Base-by-base conservation (phyloP, 2,797 vertebrate species). In the Scyliorhinus canicula region DNA sequence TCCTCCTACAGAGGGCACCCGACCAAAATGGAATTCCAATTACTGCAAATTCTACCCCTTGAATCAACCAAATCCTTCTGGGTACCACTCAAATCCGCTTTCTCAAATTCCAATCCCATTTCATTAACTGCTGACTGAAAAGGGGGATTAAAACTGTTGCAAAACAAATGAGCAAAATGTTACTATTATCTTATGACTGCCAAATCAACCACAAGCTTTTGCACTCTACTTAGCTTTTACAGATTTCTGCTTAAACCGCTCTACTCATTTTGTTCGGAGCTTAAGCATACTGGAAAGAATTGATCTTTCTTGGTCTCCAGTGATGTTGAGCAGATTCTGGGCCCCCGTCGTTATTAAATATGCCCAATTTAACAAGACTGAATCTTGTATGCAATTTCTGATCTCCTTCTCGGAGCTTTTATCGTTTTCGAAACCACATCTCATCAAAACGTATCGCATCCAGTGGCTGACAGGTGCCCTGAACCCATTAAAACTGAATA, bases 401-500 rank as follows among this genome's bases (percentile, higher is more conserved):
- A 26, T 44, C 40, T 63, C 60, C 60, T 65, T 63, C 60, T 28
- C 57, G 40, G n/a, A 21, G 88, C 88, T 65, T 91, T 65, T 91
- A 65, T 65, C 63, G 21, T 21, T 63, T 91, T 91, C 26, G 57
- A 63, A 91, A n/a, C n/a, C 57, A 26, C 44, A 65, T 91, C 57
- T 91, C 88, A 91, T 91, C 88, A 91, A 91, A 91, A 63, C 19
- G 4, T 24, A 40, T 44, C 40, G 88, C 60, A 91, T 91, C 60
- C 60, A 21, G 60, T 91, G 57, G 57, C 57, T 91, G 88, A 91
- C 88, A 65, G 88, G 88, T 91, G 88, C n/a, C 88, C 57, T 91
- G 88, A 91, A 91, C 88, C 88, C 88, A 91, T 91, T 91, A 91
- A 82, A 65, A 91, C 88, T 44, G 57, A 91, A 65, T 21, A 91